Evolutionary conservation across 2,888 invertebrate genomes (phyloP).

Genomic region (Oxytorus armatus): DNA sequence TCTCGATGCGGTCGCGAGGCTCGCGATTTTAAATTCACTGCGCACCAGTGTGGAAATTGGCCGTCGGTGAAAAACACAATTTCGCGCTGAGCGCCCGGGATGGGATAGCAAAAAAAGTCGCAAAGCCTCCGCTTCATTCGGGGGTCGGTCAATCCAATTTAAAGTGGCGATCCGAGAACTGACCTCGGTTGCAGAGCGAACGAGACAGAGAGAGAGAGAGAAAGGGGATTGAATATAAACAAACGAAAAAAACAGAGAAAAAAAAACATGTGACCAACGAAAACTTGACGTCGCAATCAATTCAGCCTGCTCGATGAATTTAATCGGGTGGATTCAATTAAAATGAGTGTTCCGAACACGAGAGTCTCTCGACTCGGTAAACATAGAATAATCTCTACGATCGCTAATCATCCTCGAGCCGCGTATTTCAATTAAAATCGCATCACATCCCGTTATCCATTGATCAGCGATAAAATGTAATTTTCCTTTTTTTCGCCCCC

Average conservation of each 20-base stretch:
- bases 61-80: slow-evolving; percentile 80
- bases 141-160: slow-evolving; percentile 77
- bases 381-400: slow-evolving; percentile 53
- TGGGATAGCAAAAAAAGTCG: slow-evolving; percentile 41
- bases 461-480: slow-evolving; percentile 40
- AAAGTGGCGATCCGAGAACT: slow-evolving; percentile 74
- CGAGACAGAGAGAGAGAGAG: slow-evolving; percentile 26
- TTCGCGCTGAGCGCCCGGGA: slow-evolving; percentile 72
- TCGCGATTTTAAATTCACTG: slow-evolving; percentile 80
- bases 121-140: slow-evolving; percentile 59
- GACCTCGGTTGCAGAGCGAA: slow-evolving; percentile 41
- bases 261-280: slow-evolving; percentile 41
- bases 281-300: slow-evolving; percentile 64
- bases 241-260: slow-evolving; percentile 28
- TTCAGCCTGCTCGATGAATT: slow-evolving; percentile 57
- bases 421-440: slow-evolving; percentile 67
- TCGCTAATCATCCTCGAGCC: slow-evolving; percentile 53
- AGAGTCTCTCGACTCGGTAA: slow-evolving; percentile 28
- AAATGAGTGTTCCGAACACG: slow-evolving; percentile 46
- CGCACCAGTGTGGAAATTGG: slow-evolving; percentile 79
- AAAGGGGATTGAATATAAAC: slow-evolving; percentile 16
- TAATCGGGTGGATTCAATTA: slow-evolving; percentile 64
- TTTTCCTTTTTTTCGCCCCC: slow-evolving; percentile 21
- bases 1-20: slow-evolving; percentile 57
- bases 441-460: slow-evolving; percentile 59